phyloP scores from a whole-genome alignment of 2,797 vertebrate genomes.

The Schizopygopsis pylzovi region DNA sequence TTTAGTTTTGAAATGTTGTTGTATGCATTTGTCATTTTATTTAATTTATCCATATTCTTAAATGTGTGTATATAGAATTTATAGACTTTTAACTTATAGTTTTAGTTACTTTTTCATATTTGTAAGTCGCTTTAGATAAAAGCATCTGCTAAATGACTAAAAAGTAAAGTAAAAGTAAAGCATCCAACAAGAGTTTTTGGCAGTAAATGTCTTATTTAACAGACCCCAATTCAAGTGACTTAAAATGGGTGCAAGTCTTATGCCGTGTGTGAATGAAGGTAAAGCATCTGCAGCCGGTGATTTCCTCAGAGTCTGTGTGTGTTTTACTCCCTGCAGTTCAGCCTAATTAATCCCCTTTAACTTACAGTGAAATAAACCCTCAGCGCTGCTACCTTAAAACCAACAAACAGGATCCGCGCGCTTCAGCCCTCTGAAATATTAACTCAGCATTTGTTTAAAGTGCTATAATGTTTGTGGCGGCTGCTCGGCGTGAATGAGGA shows the following conservation, averaged over 20 bases:
- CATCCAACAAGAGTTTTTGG: too few relatives aligned
- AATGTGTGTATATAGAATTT: too few relatives aligned
- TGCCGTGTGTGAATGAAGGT: conserved; percentile 1
- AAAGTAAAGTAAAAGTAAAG: too few relatives aligned
- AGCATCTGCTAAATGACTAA: too few relatives aligned
- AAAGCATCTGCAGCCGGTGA: conserved; percentile 31
- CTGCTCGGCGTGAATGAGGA: conserved; percentile 13
- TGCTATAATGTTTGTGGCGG: conserved; percentile 26
- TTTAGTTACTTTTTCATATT: too few relatives aligned
- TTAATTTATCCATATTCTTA: too few relatives aligned
- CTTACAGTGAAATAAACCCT: conserved; percentile 66
- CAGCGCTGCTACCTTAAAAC: conserved; percentile 75
- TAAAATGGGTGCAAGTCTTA: background rate
- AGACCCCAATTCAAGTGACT: background rate
- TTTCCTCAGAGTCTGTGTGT: conserved; percentile 52
- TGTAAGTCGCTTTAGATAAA: too few relatives aligned
- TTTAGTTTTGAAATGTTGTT: too few relatives aligned
- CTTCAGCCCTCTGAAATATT: conserved; percentile 31
- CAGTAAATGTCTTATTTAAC: background rate
- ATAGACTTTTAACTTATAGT: too few relatives aligned
- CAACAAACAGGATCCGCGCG: conserved; percentile 80
- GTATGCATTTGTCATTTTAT: too few relatives aligned
- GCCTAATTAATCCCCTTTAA: conserved; percentile 78
- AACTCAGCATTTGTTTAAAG: conserved; percentile 41
- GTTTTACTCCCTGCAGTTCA: conserved; percentile 54